Percentiles rank a stretch among this genome's conserved stretches.
Evolutionary conservation across 2,113 vertebrate species (phyloP).

Genomic region (Ophthalmolycus amberensis): DNA sequence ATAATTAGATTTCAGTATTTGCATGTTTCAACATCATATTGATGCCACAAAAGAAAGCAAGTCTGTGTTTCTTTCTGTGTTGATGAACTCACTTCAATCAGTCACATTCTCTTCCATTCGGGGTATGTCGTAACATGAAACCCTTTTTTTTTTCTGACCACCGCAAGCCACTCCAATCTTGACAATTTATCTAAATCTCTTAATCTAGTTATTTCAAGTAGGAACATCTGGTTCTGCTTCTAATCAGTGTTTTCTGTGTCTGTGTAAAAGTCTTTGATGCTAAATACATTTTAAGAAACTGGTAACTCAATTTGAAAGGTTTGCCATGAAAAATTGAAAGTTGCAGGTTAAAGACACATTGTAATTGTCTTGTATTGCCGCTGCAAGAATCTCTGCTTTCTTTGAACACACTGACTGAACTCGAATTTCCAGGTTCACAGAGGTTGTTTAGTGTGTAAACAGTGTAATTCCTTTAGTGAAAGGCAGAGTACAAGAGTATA

Average conservation of each 20-base stretch:
- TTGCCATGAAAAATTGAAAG: neutral
- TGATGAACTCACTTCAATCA: neutral
- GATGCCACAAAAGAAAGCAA: neutral
- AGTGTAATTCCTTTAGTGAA: neutral
- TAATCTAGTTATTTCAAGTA: neutral
- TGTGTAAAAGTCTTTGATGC: neutral
- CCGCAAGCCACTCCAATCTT: neutral
- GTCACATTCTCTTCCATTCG: neutral
- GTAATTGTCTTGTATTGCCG: neutral
- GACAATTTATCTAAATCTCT: neutral
- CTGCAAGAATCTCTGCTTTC: conserved; percentile 1
- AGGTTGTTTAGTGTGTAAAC: neutral
- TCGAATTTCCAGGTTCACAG: conserved; percentile 39
- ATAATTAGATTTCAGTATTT: conserved; percentile 12
- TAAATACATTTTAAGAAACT: neutral
- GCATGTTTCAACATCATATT: neutral
- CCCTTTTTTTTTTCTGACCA: neutral
- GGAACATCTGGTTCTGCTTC: neutral
- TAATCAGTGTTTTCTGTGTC: too few relatives aligned
- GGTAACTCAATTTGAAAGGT: neutral
- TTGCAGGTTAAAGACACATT: neutral
- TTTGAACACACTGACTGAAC: conserved; percentile 15
- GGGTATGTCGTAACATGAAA: conserved; percentile 16
- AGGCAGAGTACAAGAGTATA: neutral
- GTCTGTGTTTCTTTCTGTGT: neutral